Evolutionary conservation across 2,888 invertebrate species (phyloP).

Genomic region (Drosophila rubida): DNA sequence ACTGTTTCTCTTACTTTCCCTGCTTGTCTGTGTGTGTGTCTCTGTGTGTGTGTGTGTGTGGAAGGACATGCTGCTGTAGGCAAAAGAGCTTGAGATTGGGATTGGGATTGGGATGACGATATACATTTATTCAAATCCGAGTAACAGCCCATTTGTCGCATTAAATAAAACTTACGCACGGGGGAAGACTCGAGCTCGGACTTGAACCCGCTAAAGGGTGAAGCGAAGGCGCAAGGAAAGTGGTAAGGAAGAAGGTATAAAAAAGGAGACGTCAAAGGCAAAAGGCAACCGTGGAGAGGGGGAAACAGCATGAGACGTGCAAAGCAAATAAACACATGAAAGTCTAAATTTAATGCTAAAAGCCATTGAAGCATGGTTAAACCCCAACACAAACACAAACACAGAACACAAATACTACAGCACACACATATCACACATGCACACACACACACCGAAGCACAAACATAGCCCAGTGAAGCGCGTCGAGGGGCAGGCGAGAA

Average conservation of each 20-base stretch:
- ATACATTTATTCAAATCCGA: constrained; percentile 74
- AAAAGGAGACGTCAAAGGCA: constrained; percentile 13
- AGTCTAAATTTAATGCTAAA: constrained; percentile 76
- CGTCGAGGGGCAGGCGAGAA: neutral
- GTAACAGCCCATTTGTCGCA: constrained; percentile 75
- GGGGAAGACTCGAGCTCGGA: constrained; percentile 8
- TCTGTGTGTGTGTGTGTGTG: constrained; percentile 17
- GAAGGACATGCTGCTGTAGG: constrained; percentile 45
- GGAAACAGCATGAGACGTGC: constrained; percentile 64
- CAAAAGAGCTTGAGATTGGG: neutral
- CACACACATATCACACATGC: neutral
- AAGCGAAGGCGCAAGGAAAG: neutral
- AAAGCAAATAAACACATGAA: constrained; percentile 77
- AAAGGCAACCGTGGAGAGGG: constrained; percentile 10
- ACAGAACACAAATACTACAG: neutral
- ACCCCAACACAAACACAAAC: constrained; percentile 13
- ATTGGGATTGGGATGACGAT: constrained; percentile 35
- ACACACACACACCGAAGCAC: constrained; percentile 1
- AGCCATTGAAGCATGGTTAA: constrained; percentile 71
- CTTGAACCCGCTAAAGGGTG: constrained; percentile 20
- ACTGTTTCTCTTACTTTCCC: constrained; percentile 6
- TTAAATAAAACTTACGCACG: constrained; percentile 69
- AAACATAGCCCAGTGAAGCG: constrained; percentile 1
- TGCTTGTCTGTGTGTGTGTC: constrained; percentile 1
- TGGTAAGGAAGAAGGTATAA: neutral